phyloP scores from a whole-genome alignment of 2,797 vertebrate species.

The Acanthiza pusilla region DNA sequence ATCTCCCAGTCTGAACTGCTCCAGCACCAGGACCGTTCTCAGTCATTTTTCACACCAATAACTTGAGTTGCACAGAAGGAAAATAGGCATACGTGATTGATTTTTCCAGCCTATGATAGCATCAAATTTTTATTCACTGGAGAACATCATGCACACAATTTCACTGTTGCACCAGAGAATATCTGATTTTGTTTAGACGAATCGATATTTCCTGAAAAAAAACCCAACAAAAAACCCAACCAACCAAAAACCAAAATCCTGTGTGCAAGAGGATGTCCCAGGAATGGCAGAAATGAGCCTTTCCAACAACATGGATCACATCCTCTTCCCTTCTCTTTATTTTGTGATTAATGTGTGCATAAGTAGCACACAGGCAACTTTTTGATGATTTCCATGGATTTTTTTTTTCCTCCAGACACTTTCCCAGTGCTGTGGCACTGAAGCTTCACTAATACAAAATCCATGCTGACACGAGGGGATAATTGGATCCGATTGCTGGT shows the following conservation, averaged over 20 bases:
- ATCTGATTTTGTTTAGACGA: not conserved
- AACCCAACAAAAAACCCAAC: not conserved
- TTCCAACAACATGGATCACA: too few relatives aligned
- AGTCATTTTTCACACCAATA: not conserved
- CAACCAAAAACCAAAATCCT: fast-evolving
- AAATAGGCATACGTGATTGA: conserved; percentile 22
- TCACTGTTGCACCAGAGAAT: not conserved
- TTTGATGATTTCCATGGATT: not conserved
- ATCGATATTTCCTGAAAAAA: not conserved
- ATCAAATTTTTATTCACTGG: conserved; percentile 1
- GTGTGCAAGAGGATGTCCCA: not conserved
- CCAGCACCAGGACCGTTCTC: not conserved
- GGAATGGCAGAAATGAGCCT: not conserved
- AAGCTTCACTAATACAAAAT: conserved; percentile 33
- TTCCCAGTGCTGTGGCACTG: not conserved
- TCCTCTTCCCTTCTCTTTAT: not conserved
- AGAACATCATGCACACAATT: not conserved
- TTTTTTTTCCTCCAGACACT: not conserved
- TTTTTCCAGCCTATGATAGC: conserved; percentile 9
- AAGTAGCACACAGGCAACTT: not conserved
- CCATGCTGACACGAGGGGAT: not conserved
- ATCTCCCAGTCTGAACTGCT: not conserved
- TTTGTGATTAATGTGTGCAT: not conserved
- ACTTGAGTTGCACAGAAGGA: not conserved
- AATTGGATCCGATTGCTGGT: not conserved